phyloP scores from a whole-genome alignment of 1,140 invertebrate species.

The Luehdorfia chinensis region DNA sequence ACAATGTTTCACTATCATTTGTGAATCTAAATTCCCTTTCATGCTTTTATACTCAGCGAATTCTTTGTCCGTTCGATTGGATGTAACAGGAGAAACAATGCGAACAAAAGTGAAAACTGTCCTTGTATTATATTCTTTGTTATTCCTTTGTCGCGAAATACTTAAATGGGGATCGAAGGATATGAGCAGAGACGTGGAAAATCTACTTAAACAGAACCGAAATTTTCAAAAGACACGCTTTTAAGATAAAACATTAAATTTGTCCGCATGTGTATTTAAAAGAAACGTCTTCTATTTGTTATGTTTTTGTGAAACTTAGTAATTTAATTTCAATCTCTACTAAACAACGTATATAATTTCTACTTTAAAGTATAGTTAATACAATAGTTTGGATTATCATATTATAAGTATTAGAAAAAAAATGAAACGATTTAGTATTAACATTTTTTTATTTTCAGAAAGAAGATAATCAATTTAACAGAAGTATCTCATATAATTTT shows the following conservation, averaged over 20 bases:
- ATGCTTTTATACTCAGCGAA: not conserved
- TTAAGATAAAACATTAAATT: not conserved
- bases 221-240: not conserved
- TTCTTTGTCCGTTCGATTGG: conserved; percentile 8
- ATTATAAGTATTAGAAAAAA: too few relatives aligned
- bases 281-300: too few relatives aligned
- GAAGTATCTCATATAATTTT: too few relatives aligned
- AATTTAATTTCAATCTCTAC: too few relatives aligned
- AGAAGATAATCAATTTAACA: too few relatives aligned
- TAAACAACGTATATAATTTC: too few relatives aligned
- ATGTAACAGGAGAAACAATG: conserved; percentile 9
- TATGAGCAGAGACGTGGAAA: conserved; percentile 11
- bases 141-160: not conserved
- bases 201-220: conserved; percentile 5
- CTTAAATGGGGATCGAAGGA: conserved; percentile 1
- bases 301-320: too few relatives aligned
- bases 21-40: conserved; percentile 8
- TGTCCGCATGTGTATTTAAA: too few relatives aligned
- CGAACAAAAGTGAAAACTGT: conserved; percentile 16
- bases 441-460: too few relatives aligned
- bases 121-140: conserved; percentile 2
- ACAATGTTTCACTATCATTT: conserved; percentile 10
- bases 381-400: too few relatives aligned
- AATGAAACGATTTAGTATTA: too few relatives aligned
- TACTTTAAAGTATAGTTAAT: too few relatives aligned